phyloP scores from a whole-genome alignment of 2,113 vertebrate species.

The Xerus inauris region DNA sequence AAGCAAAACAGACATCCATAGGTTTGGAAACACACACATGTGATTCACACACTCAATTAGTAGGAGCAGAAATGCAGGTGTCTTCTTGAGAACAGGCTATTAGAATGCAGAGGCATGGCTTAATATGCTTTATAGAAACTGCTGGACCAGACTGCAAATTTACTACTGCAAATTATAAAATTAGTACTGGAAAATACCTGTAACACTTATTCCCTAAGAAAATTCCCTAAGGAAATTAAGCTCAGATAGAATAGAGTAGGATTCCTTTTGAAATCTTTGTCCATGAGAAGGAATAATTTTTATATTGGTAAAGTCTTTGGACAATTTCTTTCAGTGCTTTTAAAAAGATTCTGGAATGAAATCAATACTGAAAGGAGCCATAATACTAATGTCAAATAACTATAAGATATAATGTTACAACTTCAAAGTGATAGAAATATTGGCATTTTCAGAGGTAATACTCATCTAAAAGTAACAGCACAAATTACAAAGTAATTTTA shows the following conservation, averaged over 20 bases:
- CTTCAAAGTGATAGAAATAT: background rate
- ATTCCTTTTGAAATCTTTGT: background rate
- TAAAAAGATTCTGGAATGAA: background rate
- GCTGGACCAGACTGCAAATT: background rate
- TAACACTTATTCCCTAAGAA: background rate
- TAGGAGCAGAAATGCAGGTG: background rate
- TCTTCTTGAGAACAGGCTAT: background rate
- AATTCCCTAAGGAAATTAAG: background rate
- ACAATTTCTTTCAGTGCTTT: background rate
- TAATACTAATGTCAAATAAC: background rate
- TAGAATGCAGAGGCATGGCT: background rate
- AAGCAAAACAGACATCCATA: background rate
- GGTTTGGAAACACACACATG: background rate
- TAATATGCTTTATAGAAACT: background rate
- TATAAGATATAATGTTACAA: background rate
- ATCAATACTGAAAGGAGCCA: constrained; percentile 6
- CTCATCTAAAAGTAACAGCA: background rate
- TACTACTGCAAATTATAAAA: background rate
- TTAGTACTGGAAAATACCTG: background rate
- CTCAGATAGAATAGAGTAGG: background rate
- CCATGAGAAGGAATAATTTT: background rate
- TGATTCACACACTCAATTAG: background rate
- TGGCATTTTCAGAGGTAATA: background rate
- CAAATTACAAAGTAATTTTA: background rate
- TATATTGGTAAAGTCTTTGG: background rate